Evolutionary conservation across 2,888 invertebrate species (phyloP), one percentile per base, ranked within the genome.

Genomic region (Athripsodes cinereus): DNA sequence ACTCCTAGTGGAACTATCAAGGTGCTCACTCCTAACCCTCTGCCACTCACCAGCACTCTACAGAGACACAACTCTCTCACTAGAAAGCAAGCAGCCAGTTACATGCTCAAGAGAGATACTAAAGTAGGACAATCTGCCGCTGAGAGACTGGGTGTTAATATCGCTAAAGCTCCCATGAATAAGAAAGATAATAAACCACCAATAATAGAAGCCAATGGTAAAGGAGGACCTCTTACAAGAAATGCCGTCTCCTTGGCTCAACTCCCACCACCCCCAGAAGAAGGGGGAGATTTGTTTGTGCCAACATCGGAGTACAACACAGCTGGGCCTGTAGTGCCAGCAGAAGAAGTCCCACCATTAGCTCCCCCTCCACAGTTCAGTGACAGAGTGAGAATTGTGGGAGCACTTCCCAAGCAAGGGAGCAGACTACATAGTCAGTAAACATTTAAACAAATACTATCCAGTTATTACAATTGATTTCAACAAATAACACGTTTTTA

Each of bases 301-400:
- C 83, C 84, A 1, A 83, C 84, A 1, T 80, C 81, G 2, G 83
- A 83, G 67, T 83, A 82, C 65, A 76, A 77, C 52, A 69, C 69
- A 3, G 69, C 69, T 1, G 72, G 71, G 20, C 65, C 66, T 2
- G 69, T 70, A 50, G 74, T 74, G 47, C 69, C 69, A 61, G 70
- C 70, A 48, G 60, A 67, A 68, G 59, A 65, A n/a, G 68, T 68
- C 57, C 62, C 64, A 16, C 72, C 91, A 16, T 78, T 90, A 63
- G 91, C 92, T 21, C 93, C 93, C 40, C 94, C 93, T 35, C 93
- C 93, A 40, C 93, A 94, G 74, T 94, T 94, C 76, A 91, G 90
- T 73, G 93, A 93, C 75, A 81, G 87, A 66, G 91, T 90, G 57
- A 82, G 92, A 66, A 91, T 92, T 65, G 90, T 92, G 55, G 91